These are phyloP conservation scores for human DNA, from an alignment of 2,113 vertebrate genomes.

Conservation along the genomic window DNA sequence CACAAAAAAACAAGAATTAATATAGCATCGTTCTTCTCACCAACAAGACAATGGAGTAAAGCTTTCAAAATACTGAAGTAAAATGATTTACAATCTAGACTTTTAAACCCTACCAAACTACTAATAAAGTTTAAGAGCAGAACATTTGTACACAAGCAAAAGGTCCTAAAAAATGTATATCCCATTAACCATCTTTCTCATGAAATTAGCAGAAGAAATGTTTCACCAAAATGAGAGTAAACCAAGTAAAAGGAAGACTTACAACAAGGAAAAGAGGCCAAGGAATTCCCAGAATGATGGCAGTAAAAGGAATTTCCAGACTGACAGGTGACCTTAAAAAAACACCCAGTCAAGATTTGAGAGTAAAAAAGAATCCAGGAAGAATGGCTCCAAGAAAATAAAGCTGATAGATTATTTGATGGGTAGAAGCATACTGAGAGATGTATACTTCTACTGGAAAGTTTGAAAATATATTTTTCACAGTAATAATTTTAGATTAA, in stretches of 20 bases:
- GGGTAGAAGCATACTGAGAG: not conserved
- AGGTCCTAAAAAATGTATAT: not conserved
- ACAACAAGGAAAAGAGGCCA: not conserved
- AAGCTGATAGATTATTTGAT: not conserved
- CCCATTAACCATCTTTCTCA: not conserved
- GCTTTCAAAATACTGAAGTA: not conserved
- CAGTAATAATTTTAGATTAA: not conserved
- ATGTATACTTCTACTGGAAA: not conserved
- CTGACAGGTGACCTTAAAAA: not conserved
- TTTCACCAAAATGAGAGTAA: slow-evolving; percentile 7
- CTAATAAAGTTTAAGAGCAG: not conserved
- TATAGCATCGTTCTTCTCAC: not conserved
- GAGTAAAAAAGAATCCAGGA: not conserved
- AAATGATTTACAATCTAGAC: not conserved
- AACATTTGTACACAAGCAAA: not conserved
- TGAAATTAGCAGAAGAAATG: not conserved
- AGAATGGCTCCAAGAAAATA: slow-evolving; percentile 4
- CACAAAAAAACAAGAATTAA: not conserved
- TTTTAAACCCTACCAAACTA: not conserved
- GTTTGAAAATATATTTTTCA: slow-evolving; percentile 11
- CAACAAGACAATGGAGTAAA: not conserved
- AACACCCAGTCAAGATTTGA: not conserved
- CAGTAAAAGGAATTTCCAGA: not conserved
- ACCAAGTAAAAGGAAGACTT: not conserved
- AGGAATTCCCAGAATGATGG: slow-evolving; percentile 2